Conservation (phyloP, 2,888 invertebrate species). For the Tyria jacobaeae region DNA sequence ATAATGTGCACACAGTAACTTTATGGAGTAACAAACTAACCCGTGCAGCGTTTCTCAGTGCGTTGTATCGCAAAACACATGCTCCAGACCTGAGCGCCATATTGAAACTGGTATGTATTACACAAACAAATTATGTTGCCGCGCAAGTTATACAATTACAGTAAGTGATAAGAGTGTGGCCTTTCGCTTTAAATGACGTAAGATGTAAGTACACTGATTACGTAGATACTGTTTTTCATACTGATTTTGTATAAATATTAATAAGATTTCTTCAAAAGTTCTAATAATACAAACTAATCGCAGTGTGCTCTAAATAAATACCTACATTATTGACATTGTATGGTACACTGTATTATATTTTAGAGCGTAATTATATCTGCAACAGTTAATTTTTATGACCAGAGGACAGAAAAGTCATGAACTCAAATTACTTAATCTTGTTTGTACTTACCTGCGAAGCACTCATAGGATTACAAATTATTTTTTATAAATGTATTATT, state of each 20-base stretch:
- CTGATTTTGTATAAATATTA: neutral
- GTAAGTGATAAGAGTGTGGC: constrained; percentile 21
- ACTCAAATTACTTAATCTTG: too few relatives aligned
- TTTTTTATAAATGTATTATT: too few relatives aligned
- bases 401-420: too few relatives aligned
- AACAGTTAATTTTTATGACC: too few relatives aligned
- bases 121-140: constrained; percentile 1
- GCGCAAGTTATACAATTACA: neutral
- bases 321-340: too few relatives aligned
- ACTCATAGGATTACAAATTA: too few relatives aligned
- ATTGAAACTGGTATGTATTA: constrained; percentile 52
- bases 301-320: too few relatives aligned
- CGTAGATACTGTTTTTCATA: constrained; percentile 5
- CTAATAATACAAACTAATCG: neutral
- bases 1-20: neutral
- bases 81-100: constrained; percentile 76
- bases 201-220: neutral
- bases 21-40: constrained; percentile 56
- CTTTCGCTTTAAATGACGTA: constrained; percentile 12
- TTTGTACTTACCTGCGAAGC: too few relatives aligned
- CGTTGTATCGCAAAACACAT: constrained; percentile 64
- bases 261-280: neutral
- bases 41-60: constrained; percentile 60
- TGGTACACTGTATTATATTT: too few relatives aligned
- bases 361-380: too few relatives aligned